phyloP scores from a whole-genome alignment of 2,797 vertebrate species.

The Pangasius larnaudii region DNA sequence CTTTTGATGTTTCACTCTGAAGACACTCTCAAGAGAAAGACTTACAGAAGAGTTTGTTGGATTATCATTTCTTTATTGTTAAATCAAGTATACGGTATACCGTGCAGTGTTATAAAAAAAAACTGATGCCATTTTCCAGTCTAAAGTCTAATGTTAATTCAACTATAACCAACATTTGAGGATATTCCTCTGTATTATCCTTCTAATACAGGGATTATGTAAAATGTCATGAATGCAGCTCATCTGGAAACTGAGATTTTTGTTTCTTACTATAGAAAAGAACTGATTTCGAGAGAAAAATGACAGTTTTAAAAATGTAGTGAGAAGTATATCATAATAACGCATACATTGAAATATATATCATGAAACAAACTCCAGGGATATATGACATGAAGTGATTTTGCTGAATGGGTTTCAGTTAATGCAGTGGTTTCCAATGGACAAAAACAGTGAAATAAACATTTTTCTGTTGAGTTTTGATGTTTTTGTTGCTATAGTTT shows the following conservation, averaged over 20 bases:
- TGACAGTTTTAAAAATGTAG: neutral
- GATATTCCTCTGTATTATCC: neutral
- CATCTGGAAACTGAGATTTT: neutral
- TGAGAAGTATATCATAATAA: neutral
- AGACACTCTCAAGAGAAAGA: neutral
- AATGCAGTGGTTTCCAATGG: neutral
- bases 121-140: neutral
- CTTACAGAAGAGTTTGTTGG: neutral
- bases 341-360: neutral
- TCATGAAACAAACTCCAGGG: neutral
- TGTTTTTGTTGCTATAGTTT: neutral
- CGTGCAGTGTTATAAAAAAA: neutral
- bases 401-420: neutral
- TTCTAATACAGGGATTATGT: neutral
- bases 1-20: constrained; percentile 5
- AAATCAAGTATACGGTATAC: neutral
- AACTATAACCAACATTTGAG: too few species aligned
- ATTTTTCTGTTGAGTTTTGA: neutral
- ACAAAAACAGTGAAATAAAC: neutral
- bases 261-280: neutral
- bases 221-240: neutral
- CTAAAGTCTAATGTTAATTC: neutral
- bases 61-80: neutral
- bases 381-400: neutral
- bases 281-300: neutral